Conservation (phyloP, 30 jellyfish, hydroid and myxozoan species). For the Hydractinia echinata region DNA sequence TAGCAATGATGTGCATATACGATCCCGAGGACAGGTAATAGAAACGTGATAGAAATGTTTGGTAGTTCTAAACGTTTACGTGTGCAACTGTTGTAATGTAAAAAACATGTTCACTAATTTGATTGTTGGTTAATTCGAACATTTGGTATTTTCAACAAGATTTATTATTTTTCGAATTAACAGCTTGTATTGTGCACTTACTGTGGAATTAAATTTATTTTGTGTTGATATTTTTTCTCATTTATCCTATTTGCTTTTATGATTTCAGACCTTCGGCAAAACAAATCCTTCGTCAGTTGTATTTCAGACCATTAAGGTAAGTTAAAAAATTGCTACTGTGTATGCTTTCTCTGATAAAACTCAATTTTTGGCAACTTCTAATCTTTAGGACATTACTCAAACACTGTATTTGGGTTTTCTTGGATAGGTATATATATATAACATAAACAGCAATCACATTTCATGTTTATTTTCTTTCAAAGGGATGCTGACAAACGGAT, state of each 20-base stretch:
- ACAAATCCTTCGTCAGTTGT: conserved; percentile 67
- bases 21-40: conserved; percentile 85
- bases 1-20: conserved; percentile 66
- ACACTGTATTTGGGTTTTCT: too few species aligned
- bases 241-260: not conserved
- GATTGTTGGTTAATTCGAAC: too few species aligned
- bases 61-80: too few species aligned
- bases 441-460: not conserved
- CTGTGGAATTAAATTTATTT: not conserved
- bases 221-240: too few species aligned
- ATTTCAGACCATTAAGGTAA: conserved; percentile 67
- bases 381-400: too few species aligned
- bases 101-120: too few species aligned
- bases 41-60: not conserved
- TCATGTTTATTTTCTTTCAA: not conserved
- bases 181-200: too few species aligned
- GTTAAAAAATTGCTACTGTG: not conserved
- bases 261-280: conserved; percentile 69
- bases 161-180: not conserved
- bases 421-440: not conserved
- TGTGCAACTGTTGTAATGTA: too few species aligned
- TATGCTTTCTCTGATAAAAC: not conserved
- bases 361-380: not conserved
- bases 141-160: not conserved
- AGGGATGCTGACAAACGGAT: conserved; percentile 10